Evolutionary conservation across 2,113 vertebrate species (phyloP).

Genomic region (Nesogale talazaci): DNA sequence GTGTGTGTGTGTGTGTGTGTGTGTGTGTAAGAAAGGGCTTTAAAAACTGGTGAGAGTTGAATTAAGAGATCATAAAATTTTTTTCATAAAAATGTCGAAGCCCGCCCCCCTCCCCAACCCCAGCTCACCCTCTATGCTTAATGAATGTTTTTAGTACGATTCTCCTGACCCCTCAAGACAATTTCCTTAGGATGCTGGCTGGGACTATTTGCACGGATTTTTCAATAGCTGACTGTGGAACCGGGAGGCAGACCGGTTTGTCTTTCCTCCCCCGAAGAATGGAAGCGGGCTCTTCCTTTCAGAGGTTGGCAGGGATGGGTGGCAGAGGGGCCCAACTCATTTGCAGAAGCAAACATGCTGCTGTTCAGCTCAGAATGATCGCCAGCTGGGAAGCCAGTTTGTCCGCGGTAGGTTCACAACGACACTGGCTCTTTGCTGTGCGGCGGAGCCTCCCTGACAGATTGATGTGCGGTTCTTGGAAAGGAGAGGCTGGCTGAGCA

Average conservation of each 20-base stretch:
- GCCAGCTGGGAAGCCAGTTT: constrained; percentile 76
- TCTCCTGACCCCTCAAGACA: constrained; percentile 50
- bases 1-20: not conserved
- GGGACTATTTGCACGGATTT: constrained; percentile 52
- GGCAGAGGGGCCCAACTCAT: constrained; percentile 53
- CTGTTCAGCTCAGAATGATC: constrained; percentile 68
- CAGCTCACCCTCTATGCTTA: not conserved
- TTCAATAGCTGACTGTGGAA: constrained; percentile 67
- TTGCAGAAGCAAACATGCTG: constrained; percentile 61
- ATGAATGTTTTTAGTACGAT: not conserved
- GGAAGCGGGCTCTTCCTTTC: constrained; percentile 80
- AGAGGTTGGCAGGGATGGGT: constrained; percentile 69
- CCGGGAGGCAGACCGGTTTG: constrained; percentile 64
- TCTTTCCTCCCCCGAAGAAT: constrained; percentile 68
- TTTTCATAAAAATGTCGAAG: no score
- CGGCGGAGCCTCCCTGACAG: constrained; percentile 52
- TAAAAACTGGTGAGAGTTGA: no score
- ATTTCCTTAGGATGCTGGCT: constrained; percentile 42
- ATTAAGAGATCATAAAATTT: no score
- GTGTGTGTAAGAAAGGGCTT: not conserved
- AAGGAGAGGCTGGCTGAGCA: constrained; percentile 42
- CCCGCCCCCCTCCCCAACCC: no score
- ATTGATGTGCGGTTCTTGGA: constrained; percentile 66
- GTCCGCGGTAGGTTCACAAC: constrained; percentile 75
- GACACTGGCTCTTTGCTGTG: constrained; percentile 65